A percentile compares a stretch with the other conserved stretches of the same genome.
phyloP scores from a whole-genome alignment of 2,797 vertebrate genomes.

The Sylvia borin region DNA sequence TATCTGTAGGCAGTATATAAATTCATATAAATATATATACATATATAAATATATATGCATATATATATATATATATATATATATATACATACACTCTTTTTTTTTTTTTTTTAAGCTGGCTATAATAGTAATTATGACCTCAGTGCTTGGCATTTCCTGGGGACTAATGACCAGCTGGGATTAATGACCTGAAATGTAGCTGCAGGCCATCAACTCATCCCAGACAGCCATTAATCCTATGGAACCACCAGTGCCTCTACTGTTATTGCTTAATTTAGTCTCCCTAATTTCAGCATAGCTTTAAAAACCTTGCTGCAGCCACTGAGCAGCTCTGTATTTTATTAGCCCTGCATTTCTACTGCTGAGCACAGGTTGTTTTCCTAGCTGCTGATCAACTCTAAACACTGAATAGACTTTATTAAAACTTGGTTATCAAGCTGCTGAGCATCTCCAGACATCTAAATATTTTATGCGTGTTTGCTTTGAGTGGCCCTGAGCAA shows the following conservation, averaged over 20 bases:
- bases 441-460: slow-evolving; percentile 67
- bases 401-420: slow-evolving; percentile 71
- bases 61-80: background rate
- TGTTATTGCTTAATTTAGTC: slow-evolving; percentile 75
- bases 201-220: slow-evolving; percentile 70
- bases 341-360: slow-evolving; percentile 62
- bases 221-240: slow-evolving; percentile 68
- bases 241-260: slow-evolving; percentile 58
- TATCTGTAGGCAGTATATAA: background rate
- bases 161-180: slow-evolving; percentile 68
- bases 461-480: slow-evolving; percentile 67
- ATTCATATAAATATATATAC: background rate
- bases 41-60: background rate
- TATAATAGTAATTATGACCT: slow-evolving; percentile 57
- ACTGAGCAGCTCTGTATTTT: slow-evolving; percentile 64
- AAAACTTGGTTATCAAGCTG: slow-evolving; percentile 73
- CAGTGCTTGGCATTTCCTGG: slow-evolving; percentile 58
- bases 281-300: slow-evolving; percentile 61
- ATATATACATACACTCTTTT: background rate
- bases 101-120: background rate
- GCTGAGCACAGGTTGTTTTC: slow-evolving; percentile 63
- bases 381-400: slow-evolving; percentile 68
- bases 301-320: slow-evolving; percentile 52
- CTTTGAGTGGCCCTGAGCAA: slow-evolving; percentile 57
- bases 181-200: slow-evolving; percentile 70